Conservation (phyloP, 2,113 vertebrate species). For the Hystrix brachyura region DNA sequence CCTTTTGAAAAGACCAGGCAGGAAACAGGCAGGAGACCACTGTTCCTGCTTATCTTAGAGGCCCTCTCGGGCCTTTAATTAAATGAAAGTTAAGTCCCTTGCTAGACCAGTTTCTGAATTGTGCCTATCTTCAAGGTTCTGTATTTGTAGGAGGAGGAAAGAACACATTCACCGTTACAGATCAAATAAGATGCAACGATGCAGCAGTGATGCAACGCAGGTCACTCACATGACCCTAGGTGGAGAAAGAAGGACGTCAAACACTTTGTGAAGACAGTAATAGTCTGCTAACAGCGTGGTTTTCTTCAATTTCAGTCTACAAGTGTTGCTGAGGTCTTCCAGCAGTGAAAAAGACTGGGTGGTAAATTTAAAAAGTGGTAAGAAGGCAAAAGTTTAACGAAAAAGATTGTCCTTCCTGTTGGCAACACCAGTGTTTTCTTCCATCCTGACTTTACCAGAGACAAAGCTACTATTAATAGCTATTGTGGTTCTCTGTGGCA, state of each 20-base stretch:
- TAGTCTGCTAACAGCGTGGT: accelerated
- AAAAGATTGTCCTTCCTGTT: background rate
- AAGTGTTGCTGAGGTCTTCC: background rate
- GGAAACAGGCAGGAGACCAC: background rate
- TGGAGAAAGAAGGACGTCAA: background rate
- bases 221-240: background rate
- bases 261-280: background rate
- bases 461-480: background rate
- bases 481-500: background rate
- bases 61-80: constrained; percentile 47
- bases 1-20: constrained; percentile 62
- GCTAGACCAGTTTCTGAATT: constrained; percentile 38
- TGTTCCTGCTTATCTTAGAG: constrained; percentile 55
- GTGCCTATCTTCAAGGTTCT: constrained; percentile 6
- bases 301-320: background rate
- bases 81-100: constrained; percentile 49
- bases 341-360: background rate
- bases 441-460: background rate
- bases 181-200: background rate
- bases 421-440: background rate
- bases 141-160: background rate
- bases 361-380: background rate
- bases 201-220: background rate
- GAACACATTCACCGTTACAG: background rate
- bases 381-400: background rate